Conservation (phyloP, 2,113 vertebrate genomes). For the Caretta caretta region DNA sequence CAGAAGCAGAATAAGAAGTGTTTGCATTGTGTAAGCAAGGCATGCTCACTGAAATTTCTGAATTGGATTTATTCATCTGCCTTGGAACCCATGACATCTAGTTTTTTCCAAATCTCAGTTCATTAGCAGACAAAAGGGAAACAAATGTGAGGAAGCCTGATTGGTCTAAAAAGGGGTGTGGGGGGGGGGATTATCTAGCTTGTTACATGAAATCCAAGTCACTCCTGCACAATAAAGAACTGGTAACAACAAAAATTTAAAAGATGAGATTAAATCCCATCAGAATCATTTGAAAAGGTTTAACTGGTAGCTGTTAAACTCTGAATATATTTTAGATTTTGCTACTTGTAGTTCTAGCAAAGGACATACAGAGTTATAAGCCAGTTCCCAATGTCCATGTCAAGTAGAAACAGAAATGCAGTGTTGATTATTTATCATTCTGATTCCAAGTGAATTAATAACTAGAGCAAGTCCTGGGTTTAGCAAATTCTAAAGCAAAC, state of each 20-base stretch:
- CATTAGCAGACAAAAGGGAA: background rate
- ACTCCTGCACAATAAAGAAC: background rate
- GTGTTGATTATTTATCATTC: background rate
- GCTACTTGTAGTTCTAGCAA: background rate
- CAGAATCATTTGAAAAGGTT: background rate
- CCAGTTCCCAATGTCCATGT: background rate
- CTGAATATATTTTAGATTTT: background rate
- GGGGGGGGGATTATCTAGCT: background rate
- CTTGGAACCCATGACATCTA: background rate
- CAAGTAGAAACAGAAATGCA: background rate
- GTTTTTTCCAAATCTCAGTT: background rate
- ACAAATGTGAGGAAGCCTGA: fast-evolving
- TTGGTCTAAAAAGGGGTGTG: fast-evolving
- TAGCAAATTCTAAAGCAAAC: background rate
- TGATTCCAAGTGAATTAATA: background rate
- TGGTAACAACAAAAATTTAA: background rate
- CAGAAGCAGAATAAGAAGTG: background rate
- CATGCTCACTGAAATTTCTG: background rate
- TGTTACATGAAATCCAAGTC: background rate
- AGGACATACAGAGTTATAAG: background rate
- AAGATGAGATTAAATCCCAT: background rate
- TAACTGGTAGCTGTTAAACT: fast-evolving
- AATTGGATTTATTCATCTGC: background rate
- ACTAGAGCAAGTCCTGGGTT: background rate
- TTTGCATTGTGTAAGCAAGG: background rate